Evolutionary conservation across 2,797 vertebrate species (phyloP).

Genomic region (Myripristis murdjan): DNA sequence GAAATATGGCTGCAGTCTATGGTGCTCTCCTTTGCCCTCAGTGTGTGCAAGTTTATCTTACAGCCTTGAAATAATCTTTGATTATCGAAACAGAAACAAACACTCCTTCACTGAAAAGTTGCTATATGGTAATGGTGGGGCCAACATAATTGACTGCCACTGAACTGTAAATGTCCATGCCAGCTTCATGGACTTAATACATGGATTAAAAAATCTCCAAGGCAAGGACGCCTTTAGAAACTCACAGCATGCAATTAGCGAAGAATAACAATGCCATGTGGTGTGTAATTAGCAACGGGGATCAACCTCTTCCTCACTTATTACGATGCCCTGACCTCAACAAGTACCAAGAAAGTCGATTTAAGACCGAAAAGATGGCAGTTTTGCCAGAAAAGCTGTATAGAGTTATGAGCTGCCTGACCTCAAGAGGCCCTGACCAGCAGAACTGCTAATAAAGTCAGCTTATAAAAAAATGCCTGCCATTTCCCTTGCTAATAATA

Average conservation of each 20-base stretch:
- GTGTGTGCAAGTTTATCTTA: slow-evolving; percentile 7
- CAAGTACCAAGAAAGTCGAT: slow-evolving; percentile 71
- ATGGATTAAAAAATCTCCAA: slow-evolving; percentile 72
- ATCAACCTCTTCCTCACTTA: slow-evolving; percentile 72
- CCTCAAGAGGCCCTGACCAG: slow-evolving; percentile 43
- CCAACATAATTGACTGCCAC: slow-evolving; percentile 32
- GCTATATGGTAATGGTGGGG: slow-evolving; percentile 16
- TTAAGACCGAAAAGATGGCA: slow-evolving; percentile 38
- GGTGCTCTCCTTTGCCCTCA: not conserved
- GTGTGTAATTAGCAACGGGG: slow-evolving; percentile 77
- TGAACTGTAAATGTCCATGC: slow-evolving; percentile 43
- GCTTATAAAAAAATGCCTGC: slow-evolving; percentile 29
- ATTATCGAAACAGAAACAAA: slow-evolving; percentile 36
- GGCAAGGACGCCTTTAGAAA: slow-evolving; percentile 55
- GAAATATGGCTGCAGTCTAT: not conserved
- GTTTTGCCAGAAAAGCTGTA: slow-evolving; percentile 31
- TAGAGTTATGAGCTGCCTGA: slow-evolving; percentile 49
- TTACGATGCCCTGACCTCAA: slow-evolving; percentile 70
- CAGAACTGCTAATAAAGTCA: slow-evolving; percentile 55
- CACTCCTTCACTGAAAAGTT: slow-evolving; percentile 9
- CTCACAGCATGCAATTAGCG: slow-evolving; percentile 78
- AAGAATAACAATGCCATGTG: slow-evolving; percentile 82
- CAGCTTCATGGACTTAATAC: slow-evolving; percentile 63
- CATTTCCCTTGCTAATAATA: slow-evolving; percentile 52
- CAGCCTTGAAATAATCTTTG: slow-evolving; percentile 15